These are phyloP conservation scores for Drosophila gunungcola DNA, from an alignment of 1,140 invertebrate genomes.

Conservation along the genomic window DNA sequence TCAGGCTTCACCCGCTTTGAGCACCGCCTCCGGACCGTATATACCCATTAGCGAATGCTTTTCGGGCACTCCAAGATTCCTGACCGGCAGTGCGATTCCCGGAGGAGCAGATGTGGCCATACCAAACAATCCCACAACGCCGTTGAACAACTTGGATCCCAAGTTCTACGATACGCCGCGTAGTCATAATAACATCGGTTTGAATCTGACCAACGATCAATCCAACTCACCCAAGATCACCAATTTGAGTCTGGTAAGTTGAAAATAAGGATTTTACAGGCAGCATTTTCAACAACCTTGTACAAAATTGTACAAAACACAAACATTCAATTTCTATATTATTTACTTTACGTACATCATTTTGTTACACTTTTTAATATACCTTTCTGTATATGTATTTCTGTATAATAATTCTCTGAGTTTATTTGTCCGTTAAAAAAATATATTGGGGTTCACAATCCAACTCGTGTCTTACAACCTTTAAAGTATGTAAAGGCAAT, in stretches of 20 bases:
- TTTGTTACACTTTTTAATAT: too few species aligned
- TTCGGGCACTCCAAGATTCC: conserved; percentile 89
- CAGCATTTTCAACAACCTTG: background rate
- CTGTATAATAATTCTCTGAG: too few species aligned
- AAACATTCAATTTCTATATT: too few species aligned
- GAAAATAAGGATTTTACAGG: too few species aligned
- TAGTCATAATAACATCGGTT: conserved; percentile 83
- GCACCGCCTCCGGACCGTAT: conserved; percentile 89
- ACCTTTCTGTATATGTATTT: too few species aligned
- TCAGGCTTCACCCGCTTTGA: conserved; percentile 87
- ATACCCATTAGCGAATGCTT: conserved; percentile 95
- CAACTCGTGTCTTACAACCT: too few species aligned
- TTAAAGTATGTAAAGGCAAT: too few species aligned
- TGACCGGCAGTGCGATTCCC: conserved; percentile 31
- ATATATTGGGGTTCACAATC: too few species aligned
- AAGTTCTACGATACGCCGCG: conserved; percentile 87
- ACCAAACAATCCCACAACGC: conserved; percentile 68
- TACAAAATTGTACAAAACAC: too few species aligned
- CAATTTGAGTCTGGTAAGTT: conserved; percentile 71
- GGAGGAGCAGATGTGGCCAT: conserved; percentile 19
- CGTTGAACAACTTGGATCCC: conserved; percentile 84
- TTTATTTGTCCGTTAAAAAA: too few species aligned
- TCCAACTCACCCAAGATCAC: conserved; percentile 84
- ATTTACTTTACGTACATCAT: too few species aligned
- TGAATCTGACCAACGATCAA: conserved; percentile 84